These are phyloP conservation scores for Rhinolophus ferrumequinum DNA, from an alignment of 2,113 vertebrate genomes.

Conservation along the genomic window DNA sequence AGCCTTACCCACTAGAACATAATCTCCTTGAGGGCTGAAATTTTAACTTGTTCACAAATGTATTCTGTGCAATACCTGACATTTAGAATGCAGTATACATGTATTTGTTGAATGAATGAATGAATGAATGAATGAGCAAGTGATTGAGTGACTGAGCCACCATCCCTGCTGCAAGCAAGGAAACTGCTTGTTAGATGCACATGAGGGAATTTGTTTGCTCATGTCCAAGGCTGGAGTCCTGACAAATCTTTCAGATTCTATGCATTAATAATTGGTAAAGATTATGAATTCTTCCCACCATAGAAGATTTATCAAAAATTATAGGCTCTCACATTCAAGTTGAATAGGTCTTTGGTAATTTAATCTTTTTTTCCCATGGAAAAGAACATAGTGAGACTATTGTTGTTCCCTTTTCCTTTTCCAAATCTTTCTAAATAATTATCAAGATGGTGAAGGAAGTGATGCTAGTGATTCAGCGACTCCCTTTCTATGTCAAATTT, in stretches of 20 bases:
- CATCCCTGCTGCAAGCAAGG: not conserved
- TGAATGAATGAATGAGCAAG: not conserved
- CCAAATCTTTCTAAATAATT: not conserved
- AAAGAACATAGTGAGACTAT: not conserved
- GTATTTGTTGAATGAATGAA: not conserved
- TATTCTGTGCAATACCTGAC: not conserved
- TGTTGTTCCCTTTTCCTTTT: slow-evolving; percentile 31
- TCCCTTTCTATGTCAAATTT: not conserved
- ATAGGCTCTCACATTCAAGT: not conserved
- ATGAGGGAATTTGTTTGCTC: not conserved
- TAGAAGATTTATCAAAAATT: not conserved
- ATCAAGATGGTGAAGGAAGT: slow-evolving; percentile 31
- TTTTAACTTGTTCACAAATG: not conserved
- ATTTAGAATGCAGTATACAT: fast-evolving
- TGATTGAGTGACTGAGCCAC: not conserved
- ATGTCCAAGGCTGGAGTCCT: not conserved
- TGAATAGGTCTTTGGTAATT: not conserved
- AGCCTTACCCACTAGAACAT: not conserved
- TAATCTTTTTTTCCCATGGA: slow-evolving; percentile 29
- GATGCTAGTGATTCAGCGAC: not conserved
- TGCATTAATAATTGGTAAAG: not conserved
- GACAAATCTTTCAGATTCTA: not conserved
- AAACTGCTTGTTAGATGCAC: not conserved
- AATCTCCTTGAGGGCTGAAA: not conserved
- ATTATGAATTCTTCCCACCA: not conserved